Percentiles rank a stretch among this genome's conserved stretches.
Conservation (phyloP, 2,113 vertebrate species). For the Tupaia tana region DNA sequence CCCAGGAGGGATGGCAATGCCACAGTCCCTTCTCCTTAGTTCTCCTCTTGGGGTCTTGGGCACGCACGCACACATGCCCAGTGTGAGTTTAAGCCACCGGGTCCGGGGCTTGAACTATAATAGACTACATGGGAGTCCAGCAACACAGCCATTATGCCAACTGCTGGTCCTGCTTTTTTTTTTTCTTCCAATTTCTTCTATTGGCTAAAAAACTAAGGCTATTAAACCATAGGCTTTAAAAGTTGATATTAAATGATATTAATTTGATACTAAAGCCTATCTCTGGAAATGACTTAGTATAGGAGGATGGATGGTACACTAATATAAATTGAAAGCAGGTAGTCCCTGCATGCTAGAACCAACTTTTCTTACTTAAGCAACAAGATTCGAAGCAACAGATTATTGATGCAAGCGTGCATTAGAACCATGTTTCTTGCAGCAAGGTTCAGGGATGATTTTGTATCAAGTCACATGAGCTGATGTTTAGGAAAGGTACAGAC, state of each 20-base stretch:
- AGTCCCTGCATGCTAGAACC: neutral
- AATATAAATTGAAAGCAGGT: neutral
- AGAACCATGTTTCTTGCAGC: neutral
- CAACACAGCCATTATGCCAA: too few relatives aligned
- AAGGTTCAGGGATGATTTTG: neutral
- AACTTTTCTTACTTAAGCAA: constrained; percentile 4
- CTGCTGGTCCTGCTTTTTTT: too few relatives aligned
- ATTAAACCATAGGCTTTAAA: neutral
- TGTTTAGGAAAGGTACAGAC: neutral
- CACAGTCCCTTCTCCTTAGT: too few relatives aligned
- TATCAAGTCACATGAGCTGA: neutral
- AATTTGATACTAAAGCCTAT: constrained; percentile 12
- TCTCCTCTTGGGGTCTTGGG: too few relatives aligned
- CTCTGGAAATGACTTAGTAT: neutral
- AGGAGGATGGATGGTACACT: neutral
- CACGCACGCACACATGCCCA: too few relatives aligned
- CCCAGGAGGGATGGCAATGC: too few relatives aligned
- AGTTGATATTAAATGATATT: neutral
- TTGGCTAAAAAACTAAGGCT: constrained; percentile 22
- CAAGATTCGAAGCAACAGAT: constrained; percentile 14
- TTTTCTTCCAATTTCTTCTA: neutral
- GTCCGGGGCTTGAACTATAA: too few relatives aligned
- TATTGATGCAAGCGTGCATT: neutral
- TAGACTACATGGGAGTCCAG: too few relatives aligned
- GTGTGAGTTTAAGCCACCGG: too few relatives aligned